Base-by-base conservation (phyloP, 2,797 vertebrate species). In the Acipenser ruthenus region DNA sequence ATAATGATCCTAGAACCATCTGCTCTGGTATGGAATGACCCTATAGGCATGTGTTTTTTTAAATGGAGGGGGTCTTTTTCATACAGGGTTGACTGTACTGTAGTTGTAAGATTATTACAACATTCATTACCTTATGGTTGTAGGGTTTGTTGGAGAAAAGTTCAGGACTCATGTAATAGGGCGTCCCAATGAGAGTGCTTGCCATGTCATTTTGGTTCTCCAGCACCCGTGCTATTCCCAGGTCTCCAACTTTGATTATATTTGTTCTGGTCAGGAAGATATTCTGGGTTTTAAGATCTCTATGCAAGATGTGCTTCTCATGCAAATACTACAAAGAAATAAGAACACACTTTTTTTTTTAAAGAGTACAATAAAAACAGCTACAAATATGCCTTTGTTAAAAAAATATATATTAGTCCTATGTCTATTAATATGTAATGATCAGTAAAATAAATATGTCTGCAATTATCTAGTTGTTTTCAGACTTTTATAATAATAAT, bases 121-220 rank as follows among this genome's bases (percentile, higher is more conserved):
- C 61, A n/a, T 48, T 10, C 56, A 47, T 65, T 91, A 98, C 97
- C 95, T 99, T 99, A 83, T 98, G 90, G 83, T 95, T 98, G 78
- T 99, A 99, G 1, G 94, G 95, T 77, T 93, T 95, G 84, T 96
- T 96, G 49, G 94, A 98, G 69, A 99, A 95, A 52, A 99, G 83
- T 69, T 99, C 97, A 1, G 97, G 97, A 72, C 97, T 99, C 97
- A 99, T 99, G 81, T 99, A 99, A 81, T 98, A 99, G 0, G 97
- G 97, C 0, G 97, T 99, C 68, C 97, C 97, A 52, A 99, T 98
- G 37, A 99, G 88, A 8, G 97, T 99, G 84, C 88, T 95, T 65
- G 97, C 97, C 97, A 99, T 99, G 75, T 98, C 97, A 56, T 91
- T 92, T 60, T 96, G 93, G 79, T 88, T 95, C 77, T 98, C 95